phyloP scores from a whole-genome alignment of 2,797 vertebrate species.

The Hypotaenidia philippensis region DNA sequence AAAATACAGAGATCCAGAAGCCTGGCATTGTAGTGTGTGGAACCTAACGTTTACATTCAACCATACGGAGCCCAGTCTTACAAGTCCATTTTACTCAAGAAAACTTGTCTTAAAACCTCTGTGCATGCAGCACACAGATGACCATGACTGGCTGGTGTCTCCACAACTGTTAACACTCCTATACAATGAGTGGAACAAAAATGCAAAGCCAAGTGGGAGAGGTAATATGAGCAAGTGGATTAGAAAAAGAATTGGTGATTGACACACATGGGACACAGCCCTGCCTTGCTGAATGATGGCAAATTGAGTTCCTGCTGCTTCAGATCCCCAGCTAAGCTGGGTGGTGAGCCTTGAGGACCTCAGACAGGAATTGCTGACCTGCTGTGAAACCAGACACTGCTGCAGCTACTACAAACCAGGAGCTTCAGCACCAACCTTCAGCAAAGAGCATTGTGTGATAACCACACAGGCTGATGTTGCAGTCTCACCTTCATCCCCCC shows the following conservation, averaged over 20 bases:
- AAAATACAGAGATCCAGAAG: not conserved
- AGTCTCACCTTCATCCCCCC: not conserved
- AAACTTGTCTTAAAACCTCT: not conserved
- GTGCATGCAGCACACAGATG: not conserved
- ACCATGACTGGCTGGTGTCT: not conserved
- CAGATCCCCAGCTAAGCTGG: not conserved
- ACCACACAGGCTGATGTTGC: not conserved
- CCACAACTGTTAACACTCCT: not conserved
- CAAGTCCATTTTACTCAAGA: not conserved
- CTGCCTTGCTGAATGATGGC: conserved; percentile 7
- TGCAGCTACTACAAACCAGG: not conserved
- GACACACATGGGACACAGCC: not conserved
- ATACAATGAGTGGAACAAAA: not conserved
- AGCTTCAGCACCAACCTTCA: not conserved
- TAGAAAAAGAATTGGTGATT: conserved; percentile 13
- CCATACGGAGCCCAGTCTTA: not conserved
- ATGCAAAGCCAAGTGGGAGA: not conserved
- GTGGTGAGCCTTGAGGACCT: not conserved
- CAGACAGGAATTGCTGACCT: not conserved
- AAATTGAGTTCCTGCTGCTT: conserved; percentile 23
- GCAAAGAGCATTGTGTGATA: not conserved
- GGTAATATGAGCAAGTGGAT: conserved; percentile 4
- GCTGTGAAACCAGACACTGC: conserved; percentile 20
- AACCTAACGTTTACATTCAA: not conserved
- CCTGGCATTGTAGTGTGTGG: not conserved